Conservation (phyloP, 2,797 vertebrate genomes). For the Cossypha heuglini region DNA sequence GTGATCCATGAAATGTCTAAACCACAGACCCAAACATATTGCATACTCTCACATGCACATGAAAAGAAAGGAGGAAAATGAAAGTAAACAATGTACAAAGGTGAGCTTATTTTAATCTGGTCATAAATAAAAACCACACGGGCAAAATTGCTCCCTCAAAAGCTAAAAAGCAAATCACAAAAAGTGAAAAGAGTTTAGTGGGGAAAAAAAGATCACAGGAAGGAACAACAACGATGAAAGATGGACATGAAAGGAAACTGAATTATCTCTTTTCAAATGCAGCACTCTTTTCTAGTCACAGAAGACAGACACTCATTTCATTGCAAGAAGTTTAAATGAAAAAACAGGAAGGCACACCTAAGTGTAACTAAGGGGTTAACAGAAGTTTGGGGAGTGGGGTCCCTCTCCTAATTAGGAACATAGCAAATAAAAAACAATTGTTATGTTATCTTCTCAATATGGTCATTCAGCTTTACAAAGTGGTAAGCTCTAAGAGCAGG, state of each 20-base stretch:
- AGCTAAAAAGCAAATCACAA: neutral
- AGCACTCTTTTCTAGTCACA: neutral
- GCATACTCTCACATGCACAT: neutral
- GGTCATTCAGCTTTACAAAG: neutral
- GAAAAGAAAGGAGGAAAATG: neutral
- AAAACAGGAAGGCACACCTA: neutral
- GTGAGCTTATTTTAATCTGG: neutral
- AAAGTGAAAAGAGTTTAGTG: neutral
- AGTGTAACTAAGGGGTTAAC: neutral
- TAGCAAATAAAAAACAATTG: neutral
- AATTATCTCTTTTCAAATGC: neutral
- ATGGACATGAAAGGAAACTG: neutral
- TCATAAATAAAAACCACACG: neutral
- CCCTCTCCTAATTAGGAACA: neutral
- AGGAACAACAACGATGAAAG: neutral
- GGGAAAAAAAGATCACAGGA: neutral
- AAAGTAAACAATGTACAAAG: neutral
- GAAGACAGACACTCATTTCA: neutral
- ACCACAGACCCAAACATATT: neutral
- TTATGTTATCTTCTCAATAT: neutral
- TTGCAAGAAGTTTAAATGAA: neutral
- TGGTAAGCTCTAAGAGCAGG: neutral
- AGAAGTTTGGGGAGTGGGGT: neutral
- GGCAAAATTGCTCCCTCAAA: neutral
- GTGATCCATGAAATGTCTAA: neutral